These are phyloP conservation scores for Alethe diademata DNA, from an alignment of 2,113 vertebrate species.

Conservation along the genomic window DNA sequence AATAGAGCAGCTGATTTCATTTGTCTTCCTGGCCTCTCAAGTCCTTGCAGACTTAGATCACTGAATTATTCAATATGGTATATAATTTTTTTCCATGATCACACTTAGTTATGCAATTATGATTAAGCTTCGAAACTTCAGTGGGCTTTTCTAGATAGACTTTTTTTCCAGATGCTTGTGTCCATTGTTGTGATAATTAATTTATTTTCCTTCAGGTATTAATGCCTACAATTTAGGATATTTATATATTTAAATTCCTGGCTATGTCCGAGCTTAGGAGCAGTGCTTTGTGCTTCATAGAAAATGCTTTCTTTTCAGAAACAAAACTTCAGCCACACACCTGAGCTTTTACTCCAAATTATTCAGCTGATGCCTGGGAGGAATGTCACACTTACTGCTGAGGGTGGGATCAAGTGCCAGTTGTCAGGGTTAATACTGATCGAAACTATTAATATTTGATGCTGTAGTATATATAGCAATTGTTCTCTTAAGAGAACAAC, in stretches of 20 bases:
- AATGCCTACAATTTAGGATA: not conserved
- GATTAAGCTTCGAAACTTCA: not conserved
- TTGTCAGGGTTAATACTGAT: not conserved
- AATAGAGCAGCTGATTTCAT: constrained; percentile 27
- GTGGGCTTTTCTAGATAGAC: not conserved
- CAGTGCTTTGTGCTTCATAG: not conserved
- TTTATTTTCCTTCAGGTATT: not conserved
- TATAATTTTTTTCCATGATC: not conserved
- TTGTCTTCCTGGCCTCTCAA: constrained; percentile 31
- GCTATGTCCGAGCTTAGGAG: not conserved
- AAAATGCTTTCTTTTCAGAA: not conserved
- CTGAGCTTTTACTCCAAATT: not conserved
- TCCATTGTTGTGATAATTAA: not conserved
- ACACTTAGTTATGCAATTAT: not conserved
- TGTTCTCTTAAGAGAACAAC: not conserved
- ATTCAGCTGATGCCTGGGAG: not conserved
- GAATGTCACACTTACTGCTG: not conserved
- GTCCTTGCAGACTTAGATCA: constrained; percentile 26
- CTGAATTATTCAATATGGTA: not conserved
- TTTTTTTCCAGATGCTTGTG: not conserved
- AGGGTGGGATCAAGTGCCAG: not conserved
- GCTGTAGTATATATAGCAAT: not conserved
- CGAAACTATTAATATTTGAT: not conserved
- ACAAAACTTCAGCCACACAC: not conserved
- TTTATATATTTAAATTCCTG: not conserved